These are phyloP conservation scores for Clistopyga incitator DNA, from an alignment of 2,888 invertebrate genomes.

Conservation along the genomic window DNA sequence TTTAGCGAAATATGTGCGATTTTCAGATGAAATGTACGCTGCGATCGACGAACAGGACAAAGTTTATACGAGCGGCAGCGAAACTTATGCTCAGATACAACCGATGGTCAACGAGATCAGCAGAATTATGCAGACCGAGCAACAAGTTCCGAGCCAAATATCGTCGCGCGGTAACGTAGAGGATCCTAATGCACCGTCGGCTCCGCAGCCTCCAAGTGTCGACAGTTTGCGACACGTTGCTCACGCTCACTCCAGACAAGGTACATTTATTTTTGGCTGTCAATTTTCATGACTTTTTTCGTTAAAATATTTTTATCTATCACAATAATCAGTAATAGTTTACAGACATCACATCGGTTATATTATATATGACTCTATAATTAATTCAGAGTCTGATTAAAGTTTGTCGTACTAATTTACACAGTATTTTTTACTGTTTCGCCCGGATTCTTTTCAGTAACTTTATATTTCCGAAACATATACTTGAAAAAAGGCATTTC, in stretches of 20 bases:
- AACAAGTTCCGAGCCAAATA: constrained; percentile 67
- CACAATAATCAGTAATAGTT: too few species aligned
- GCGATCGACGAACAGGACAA: constrained; percentile 92
- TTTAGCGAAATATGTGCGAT: not conserved
- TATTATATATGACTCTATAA: too few species aligned
- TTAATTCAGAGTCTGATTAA: too few species aligned
- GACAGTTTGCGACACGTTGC: constrained; percentile 87
- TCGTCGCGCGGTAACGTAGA: constrained; percentile 72
- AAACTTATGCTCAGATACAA: constrained; percentile 94
- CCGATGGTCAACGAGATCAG: constrained; percentile 85
- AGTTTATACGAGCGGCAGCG: constrained; percentile 91
- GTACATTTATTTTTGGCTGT: constrained; percentile 77
- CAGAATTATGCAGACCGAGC: constrained; percentile 80
- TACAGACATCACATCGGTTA: too few species aligned
- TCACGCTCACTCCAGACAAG: constrained; percentile 87
- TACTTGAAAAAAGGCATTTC: too few species aligned
- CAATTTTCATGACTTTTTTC: too few species aligned
- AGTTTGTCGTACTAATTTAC: too few species aligned
- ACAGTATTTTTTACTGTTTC: too few species aligned
- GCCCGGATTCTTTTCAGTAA: too few species aligned
- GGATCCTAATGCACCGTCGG: constrained; percentile 79
- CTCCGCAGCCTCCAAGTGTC: constrained; percentile 87
- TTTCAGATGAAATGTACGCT: constrained; percentile 94
- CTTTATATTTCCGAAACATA: too few species aligned
- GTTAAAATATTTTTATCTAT: too few species aligned